Conservation (phyloP, 2,888 invertebrate species). For the Rapana venosa region DNA sequence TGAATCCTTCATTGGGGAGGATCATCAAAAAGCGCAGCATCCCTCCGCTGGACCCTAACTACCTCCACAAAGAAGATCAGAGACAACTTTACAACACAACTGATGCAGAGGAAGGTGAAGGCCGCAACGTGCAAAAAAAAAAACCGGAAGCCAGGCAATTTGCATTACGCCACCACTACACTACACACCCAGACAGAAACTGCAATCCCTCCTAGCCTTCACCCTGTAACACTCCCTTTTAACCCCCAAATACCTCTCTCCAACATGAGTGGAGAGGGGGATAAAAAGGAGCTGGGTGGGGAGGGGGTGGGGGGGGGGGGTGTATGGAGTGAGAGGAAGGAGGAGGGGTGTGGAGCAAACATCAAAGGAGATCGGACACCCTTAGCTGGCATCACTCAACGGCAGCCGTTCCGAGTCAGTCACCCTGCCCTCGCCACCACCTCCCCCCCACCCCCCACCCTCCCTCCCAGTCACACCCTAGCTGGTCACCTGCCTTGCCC, state of each 20-base stretch:
- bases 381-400: slow-evolving; percentile 16
- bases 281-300: background rate
- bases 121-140: background rate
- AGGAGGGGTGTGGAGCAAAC: background rate
- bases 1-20: background rate
- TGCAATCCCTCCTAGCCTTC: background rate
- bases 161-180: slow-evolving; percentile 28
- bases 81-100: background rate
- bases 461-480: background rate
- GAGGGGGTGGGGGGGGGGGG: background rate
- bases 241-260: background rate
- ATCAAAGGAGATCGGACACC: slow-evolving; percentile 35
- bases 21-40: background rate
- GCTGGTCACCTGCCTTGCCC: background rate
- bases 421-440: background rate
- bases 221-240: background rate
- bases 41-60: background rate
- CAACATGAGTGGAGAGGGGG: background rate
- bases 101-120: background rate
- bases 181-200: too few species aligned
- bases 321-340: background rate
- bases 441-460: background rate
- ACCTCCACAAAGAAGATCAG: background rate
- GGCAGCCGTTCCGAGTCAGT: slow-evolving; percentile 11
- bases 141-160: slow-evolving; percentile 20